These are phyloP conservation scores for Perca schrenkii DNA, from an alignment of 2,113 vertebrate species.

Conservation along the genomic window DNA sequence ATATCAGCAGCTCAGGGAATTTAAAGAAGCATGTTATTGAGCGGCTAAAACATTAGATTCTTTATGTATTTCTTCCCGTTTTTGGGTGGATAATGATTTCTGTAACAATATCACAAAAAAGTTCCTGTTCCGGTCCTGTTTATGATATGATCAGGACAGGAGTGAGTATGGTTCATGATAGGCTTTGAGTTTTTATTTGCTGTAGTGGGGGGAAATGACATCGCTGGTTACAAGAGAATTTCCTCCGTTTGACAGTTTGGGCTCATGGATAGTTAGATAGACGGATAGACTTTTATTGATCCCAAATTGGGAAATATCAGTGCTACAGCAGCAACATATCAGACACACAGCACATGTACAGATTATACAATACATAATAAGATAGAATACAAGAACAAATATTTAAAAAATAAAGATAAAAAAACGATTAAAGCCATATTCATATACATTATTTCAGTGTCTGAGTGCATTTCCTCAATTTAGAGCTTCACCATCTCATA, in stretches of 20 bases:
- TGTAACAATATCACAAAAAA: conserved; percentile 6
- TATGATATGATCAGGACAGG: not conserved
- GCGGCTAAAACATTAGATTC: not conserved
- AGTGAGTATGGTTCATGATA: not conserved
- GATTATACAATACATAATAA: too few relatives aligned
- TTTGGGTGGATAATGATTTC: not conserved
- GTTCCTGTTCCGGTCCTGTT: not conserved
- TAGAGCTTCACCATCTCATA: not conserved
- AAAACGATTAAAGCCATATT: conserved; percentile 3
- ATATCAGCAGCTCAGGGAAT: not conserved
- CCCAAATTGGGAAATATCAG: too few relatives aligned
- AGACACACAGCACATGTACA: too few relatives aligned
- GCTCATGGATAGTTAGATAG: not conserved
- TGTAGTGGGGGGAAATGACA: not conserved
- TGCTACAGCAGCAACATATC: too few relatives aligned
- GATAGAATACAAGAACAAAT: too few relatives aligned
- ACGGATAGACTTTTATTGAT: too few relatives aligned
- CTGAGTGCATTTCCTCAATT: conserved; percentile 30
- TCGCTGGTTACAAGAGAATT: not conserved
- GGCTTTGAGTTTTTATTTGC: not conserved
- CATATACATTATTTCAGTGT: not conserved
- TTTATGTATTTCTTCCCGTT: not conserved
- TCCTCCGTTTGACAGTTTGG: not conserved
- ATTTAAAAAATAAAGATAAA: too few relatives aligned
- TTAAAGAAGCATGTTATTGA: not conserved